Conservation (phyloP, 2,113 vertebrate genomes). For the Rhinichthys klamathensis region DNA sequence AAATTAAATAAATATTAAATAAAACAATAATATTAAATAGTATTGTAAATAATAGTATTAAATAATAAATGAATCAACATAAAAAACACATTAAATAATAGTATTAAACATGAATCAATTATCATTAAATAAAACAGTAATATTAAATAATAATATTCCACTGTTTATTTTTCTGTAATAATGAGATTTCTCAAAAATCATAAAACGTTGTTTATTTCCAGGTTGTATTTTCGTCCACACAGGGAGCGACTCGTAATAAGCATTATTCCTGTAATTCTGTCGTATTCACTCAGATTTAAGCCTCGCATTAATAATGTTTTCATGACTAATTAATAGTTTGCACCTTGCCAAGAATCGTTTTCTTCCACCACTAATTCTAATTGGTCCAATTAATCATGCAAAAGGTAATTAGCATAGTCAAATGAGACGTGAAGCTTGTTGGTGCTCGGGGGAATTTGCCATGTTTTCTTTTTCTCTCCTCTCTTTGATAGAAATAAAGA, state of each 20-base stretch:
- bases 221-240: neutral
- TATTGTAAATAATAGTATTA: neutral
- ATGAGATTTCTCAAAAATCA: neutral
- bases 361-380: conserved; percentile 78
- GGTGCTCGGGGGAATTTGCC: conserved; percentile 69
- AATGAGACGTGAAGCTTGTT: conserved; percentile 76
- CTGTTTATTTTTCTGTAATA: neutral
- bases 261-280: conserved; percentile 73
- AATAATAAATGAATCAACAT: neutral
- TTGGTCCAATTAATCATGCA: conserved; percentile 82
- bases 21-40: neutral
- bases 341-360: conserved; percentile 80
- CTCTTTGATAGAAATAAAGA: conserved; percentile 77
- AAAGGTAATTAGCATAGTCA: conserved; percentile 81
- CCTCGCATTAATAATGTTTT: conserved; percentile 78
- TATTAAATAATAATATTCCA: neutral
- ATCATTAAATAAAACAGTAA: neutral
- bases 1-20: neutral
- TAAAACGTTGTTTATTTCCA: neutral
- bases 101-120: too few species aligned
- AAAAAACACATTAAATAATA: too few species aligned
- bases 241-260: conserved; percentile 74
- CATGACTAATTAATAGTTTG: conserved; percentile 79
- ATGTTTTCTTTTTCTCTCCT: conserved; percentile 40
- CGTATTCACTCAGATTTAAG: conserved; percentile 76